Base-by-base conservation (phyloP, 2,888 invertebrate genomes). In the Cryptocheilus praepositus region DNA sequence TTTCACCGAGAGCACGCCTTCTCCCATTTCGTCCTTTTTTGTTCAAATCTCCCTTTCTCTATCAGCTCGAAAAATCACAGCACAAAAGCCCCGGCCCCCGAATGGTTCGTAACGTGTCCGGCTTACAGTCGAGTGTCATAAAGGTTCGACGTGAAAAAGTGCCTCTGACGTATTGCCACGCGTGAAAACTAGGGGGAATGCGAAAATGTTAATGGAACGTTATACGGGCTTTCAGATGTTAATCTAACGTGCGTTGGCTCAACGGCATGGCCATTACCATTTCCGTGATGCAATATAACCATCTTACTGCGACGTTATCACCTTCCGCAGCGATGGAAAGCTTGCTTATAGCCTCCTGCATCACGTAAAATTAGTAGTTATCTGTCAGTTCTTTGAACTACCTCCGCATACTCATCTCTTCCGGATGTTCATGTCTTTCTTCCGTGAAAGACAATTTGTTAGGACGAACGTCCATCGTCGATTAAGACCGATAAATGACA, bases 381-480 rank as follows among this genome's bases (percentile, higher is more conserved):
- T 22, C 21, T 13, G 19, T 22, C 21, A 13, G 53, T 7, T 4
- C 52, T n/a, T 52, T 16, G 45, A 3, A 66, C 73, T 62, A 25
- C 5, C 25, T 5, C 5, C 25, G 25, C 25, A 2, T 25, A 65
- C 67, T 64, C 62, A 28, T 36, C 25, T 58, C 60, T 66, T 56
- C 62, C 62, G 43, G 54, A 36, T 45, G 16, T 46, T 36, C 44
- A 58, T 22, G 36, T 60, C 49, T 45, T 52, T 52, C 63, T 54
- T 65, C 65, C 61, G 64, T 57, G 18, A 59, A 46, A 62, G 61
- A 67, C 77, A 75, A 77, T 77, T 77, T 75, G 74, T 77, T 77
- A 75, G 61, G 68, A 62, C 59, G 73, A 77, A 71, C 71, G 76
- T 36, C 8, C 16, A 25, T 11, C 61, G 15, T 36, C 63, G 64